Percentiles rank a stretch among this genome's conserved stretches.
phyloP scores from a whole-genome alignment of 2,888 invertebrate genomes.

The Drosophila falleni region DNA sequence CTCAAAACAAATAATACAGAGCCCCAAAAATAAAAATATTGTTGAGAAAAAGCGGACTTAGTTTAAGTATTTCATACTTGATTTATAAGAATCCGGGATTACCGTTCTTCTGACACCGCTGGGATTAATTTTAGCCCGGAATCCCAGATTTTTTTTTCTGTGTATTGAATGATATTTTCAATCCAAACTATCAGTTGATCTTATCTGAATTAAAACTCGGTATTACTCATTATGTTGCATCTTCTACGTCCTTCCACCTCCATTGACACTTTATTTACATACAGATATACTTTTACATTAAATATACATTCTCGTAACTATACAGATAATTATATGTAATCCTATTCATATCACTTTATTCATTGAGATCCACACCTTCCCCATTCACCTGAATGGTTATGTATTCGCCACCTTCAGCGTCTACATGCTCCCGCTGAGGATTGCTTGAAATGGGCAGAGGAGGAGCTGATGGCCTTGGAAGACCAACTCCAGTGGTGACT shows the following conservation, averaged over 20 bases:
- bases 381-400: constrained; percentile 79
- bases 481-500: constrained; percentile 15
- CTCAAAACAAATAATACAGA: too few species aligned
- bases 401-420: constrained; percentile 41
- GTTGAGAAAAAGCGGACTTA: too few species aligned
- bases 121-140: too few species aligned
- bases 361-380: constrained; percentile 73
- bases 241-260: neutral
- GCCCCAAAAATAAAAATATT: too few species aligned
- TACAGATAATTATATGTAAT: constrained; percentile 29
- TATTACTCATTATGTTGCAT: neutral
- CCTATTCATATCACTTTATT: constrained; percentile 38
- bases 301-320: constrained; percentile 12
- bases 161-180: neutral
- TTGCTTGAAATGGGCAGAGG: neutral
- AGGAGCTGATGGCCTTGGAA: constrained; percentile 1
- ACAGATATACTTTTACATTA: constrained; percentile 21
- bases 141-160: too few species aligned
- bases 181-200: neutral
- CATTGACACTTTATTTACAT: constrained; percentile 26
- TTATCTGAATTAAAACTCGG: neutral
- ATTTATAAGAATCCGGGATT: too few species aligned
- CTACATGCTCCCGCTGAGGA: constrained; percentile 23
- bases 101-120: too few species aligned
- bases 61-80: too few species aligned